Base-by-base conservation (phyloP, 2,113 vertebrate species). In the Acrocephalus arundinaceus region DNA sequence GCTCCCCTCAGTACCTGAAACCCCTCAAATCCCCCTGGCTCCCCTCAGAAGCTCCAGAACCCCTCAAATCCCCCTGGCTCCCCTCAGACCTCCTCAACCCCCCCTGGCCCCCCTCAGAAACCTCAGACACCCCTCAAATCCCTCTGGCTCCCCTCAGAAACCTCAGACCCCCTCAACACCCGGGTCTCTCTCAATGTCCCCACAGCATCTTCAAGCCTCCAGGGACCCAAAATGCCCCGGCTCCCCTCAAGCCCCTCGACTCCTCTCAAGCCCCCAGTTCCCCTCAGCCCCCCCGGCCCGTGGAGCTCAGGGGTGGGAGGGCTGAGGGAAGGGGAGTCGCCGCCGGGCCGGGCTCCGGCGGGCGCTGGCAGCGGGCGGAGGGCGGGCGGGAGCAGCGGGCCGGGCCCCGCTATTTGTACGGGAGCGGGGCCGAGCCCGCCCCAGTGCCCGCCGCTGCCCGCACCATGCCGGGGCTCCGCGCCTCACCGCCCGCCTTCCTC, bases 321-420 rank as follows among this genome's bases (percentile, higher is more conserved):
- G 83, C 31, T 39, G 66, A 78, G 43, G 65, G 18, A 37, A 77
- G 70, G 33, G 93, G 54, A 83, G 87, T 30, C 48, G 8, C 65
- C 33, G 48, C 17, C 9, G n/a, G 21, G 28, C 11, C 57, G 4
- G 49, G 70, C 71, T 33, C 11, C 9, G 37, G 49, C 59, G 31
- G 24, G 41, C 66, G 7, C 71, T 17, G 46, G 11, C n/a, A 37
- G 84, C 72, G 55, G 52, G 45, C 39, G 79, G 72, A 55, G 65
- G 51, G 52, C 61, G 85, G 88, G 58, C 85, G 65, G 91, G 93
- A 31, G 65, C 37, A 30, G 93, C 94, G 87, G 63, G 31, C 63
- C 30, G 71, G 41, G 35, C 72, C 46, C 52, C 52, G 21, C 88
- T 95, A 96, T 97, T 97, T 92, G 68, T 76, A 45, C 51, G 24